Evolutionary conservation across 2,797 vertebrate genomes (phyloP), one percentile per base, ranked within the genome.

Genomic region (Bryconaethiops microstoma): DNA sequence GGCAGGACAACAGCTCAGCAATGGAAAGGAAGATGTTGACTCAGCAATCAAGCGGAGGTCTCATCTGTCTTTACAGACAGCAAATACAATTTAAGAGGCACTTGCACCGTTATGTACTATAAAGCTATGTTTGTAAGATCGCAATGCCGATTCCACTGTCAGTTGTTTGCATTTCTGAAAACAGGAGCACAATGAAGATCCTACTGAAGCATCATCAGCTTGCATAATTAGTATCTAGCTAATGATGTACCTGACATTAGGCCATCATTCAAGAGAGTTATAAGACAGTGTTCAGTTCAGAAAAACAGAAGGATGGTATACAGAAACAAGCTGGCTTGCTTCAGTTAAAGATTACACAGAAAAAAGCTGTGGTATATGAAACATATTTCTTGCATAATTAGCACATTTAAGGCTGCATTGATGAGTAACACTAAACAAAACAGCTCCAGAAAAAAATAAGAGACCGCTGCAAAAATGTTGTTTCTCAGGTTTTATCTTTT

Each of bases 1-100:
- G 86, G 86, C 62, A 80, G 72, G 88, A 88, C 90, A 91, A 91
- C 70, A 74, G 59, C 48, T 19, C 45, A 4, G 55, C 40, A 73
- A 81, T 39, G 55, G 74, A 73, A 71, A 35, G 73, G 70, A 79
- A 80, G 39, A 76, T 85, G 85, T 75, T 74, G 59, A 83, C 64
- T 85, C 76, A 75, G 81, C 79, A 73, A 78, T 87, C 60, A 71
- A 74, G 78, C 77, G 57, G 39, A 50, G 42, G 80, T 74, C 76
- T 83, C 63, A 59, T 72, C 69, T 23, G 52, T 50, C 75, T 74
- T 23, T 8, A 64, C 40, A 50, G 29, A 39, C 59, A 65, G 5
- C 3, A 1, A 48, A 23, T 25, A 39, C 17, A 57, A 5, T 9
- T 40, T 40, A n/a, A 10, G 29, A 45, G 65, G 40, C 60, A 29